Evolutionary conservation across 2,888 invertebrate genomes (phyloP).

Genomic region (Scaptomyza tumidula): DNA sequence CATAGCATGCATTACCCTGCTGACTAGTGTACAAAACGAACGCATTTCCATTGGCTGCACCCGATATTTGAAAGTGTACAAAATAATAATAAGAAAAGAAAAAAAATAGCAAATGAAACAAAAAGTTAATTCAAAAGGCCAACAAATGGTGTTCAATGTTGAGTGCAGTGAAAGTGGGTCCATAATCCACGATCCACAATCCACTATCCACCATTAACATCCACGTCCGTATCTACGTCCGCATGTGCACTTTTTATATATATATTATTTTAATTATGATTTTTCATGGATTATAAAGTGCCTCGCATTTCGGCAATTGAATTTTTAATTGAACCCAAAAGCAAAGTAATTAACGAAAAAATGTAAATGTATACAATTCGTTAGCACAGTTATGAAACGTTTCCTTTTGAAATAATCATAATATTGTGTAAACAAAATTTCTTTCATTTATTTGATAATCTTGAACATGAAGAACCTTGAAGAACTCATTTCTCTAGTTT

Average conservation of each 20-base stretch:
- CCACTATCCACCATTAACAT: constrained; percentile 17
- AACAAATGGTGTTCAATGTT: constrained; percentile 61
- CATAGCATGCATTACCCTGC: constrained; percentile 7
- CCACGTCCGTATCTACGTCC: constrained; percentile 36
- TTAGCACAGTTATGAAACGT: constrained; percentile 58
- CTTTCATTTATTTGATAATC: too few relatives aligned
- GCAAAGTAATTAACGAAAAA: not conserved
- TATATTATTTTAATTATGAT: constrained; percentile 63
- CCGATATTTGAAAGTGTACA: constrained; percentile 48
- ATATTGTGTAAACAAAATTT: too few relatives aligned
- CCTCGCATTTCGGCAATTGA: constrained; percentile 44
- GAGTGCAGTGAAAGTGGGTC: constrained; percentile 70
- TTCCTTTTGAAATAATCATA: not conserved
- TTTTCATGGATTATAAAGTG: constrained; percentile 49
- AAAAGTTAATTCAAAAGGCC: constrained; percentile 55
- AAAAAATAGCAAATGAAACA: constrained; percentile 21
- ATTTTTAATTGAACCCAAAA: constrained; percentile 55
- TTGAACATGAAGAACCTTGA: not conserved
- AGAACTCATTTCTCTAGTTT: not conserved
- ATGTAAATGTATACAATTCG: constrained; percentile 17
- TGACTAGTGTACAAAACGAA: constrained; percentile 41
- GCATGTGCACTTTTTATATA: constrained; percentile 45
- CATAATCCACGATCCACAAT: constrained; percentile 24
- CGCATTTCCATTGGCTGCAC: constrained; percentile 53
- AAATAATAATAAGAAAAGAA: not conserved